These are phyloP conservation scores for Oceanites oceanicus DNA, from an alignment of 2,113 vertebrate species.

Conservation along the genomic window DNA sequence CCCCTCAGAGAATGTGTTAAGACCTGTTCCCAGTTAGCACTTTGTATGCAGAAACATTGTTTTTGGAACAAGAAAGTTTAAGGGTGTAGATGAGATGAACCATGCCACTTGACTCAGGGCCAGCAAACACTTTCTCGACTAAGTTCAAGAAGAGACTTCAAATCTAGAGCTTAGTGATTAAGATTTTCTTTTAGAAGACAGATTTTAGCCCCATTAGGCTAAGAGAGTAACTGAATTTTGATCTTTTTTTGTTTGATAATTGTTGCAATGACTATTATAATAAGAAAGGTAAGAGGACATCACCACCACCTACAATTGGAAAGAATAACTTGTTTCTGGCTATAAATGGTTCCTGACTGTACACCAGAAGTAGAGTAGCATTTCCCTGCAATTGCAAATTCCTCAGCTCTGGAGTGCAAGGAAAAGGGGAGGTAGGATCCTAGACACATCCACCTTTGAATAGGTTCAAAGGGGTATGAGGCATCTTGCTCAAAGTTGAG, in stretches of 20 bases:
- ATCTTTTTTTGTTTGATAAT: background rate
- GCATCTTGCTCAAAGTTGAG: background rate
- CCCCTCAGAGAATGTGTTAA: background rate
- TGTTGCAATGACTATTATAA: background rate
- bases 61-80: background rate
- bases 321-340: background rate
- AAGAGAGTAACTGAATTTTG: background rate
- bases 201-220: background rate
- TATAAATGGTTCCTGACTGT: background rate
- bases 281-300: background rate
- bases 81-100: background rate
- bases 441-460: background rate
- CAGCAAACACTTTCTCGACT: background rate
- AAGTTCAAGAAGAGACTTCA: background rate
- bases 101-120: rapidly evolving
- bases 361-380: background rate
- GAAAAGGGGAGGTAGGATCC: background rate
- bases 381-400: background rate
- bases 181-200: background rate
- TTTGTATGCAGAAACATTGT: background rate
- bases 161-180: background rate
- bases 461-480: background rate
- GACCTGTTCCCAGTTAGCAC: background rate
- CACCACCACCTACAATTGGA: background rate
- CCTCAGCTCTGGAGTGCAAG: background rate